Evolutionary conservation across 2,888 invertebrate species (phyloP).

Genomic region (Plebejus anna): DNA sequence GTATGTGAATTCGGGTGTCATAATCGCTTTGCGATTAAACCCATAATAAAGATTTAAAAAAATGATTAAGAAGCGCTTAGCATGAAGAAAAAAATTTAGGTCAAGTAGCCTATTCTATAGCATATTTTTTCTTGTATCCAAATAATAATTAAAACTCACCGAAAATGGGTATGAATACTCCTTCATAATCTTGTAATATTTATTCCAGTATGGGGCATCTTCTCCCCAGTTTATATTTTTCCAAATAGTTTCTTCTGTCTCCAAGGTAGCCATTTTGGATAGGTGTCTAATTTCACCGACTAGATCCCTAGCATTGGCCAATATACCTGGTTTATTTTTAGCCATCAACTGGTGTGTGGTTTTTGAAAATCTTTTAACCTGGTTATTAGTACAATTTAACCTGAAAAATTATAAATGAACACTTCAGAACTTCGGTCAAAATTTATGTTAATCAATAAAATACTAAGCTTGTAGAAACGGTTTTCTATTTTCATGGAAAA

Average conservation of each 20-base stretch:
- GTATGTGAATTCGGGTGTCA: no score
- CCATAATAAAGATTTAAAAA: no score
- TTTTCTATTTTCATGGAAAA: no score
- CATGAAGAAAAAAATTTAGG: no score
- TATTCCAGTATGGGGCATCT: constrained; percentile 73
- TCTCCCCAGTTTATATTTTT: constrained; percentile 70
- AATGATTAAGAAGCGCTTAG: no score
- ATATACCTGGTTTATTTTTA: constrained; percentile 55
- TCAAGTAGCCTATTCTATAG: background rate
- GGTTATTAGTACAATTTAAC: constrained; percentile 63
- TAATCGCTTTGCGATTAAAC: no score
- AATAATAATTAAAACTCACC: constrained; percentile 46
- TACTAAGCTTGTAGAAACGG: no score
- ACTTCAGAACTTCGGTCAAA: no score
- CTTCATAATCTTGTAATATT: constrained; percentile 62
- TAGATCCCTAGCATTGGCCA: constrained; percentile 58
- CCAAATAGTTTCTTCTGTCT: constrained; percentile 47
- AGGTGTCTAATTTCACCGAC: constrained; percentile 61
- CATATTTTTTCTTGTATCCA: background rate
- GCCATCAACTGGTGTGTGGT: constrained; percentile 60
- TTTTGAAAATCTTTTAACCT: constrained; percentile 68
- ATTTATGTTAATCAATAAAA: background rate
- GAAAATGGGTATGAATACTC: constrained; percentile 67
- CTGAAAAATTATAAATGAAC: constrained; percentile 45
- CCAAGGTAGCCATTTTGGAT: constrained; percentile 55